Evolutionary conservation across 2,888 invertebrate species (phyloP).

Genomic region (Celastrina argiolus): DNA sequence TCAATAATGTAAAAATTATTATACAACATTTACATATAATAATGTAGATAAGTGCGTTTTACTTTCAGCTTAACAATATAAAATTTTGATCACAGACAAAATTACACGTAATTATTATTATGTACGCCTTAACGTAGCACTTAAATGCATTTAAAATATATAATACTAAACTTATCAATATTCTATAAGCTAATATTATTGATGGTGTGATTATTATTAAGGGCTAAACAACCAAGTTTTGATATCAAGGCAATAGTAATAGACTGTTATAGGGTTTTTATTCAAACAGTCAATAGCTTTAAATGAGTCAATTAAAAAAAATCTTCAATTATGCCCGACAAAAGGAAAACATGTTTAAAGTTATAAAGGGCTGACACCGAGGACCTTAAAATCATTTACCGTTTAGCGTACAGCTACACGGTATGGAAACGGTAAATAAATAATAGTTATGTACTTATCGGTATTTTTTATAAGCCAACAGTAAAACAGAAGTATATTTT

Average conservation of each 20-base stretch:
- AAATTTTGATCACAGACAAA: constrained; percentile 76
- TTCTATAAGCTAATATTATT: constrained; percentile 49
- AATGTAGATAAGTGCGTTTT: constrained; percentile 50
- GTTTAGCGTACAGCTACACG: not conserved
- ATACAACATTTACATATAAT: constrained; percentile 21
- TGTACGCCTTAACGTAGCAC: constrained; percentile 61
- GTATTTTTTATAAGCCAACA: not conserved
- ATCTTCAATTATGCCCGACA: no score
- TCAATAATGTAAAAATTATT: constrained; percentile 12
- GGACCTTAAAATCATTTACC: no score
- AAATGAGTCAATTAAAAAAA: not conserved
- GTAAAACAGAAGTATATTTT: not conserved
- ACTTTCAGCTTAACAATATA: constrained; percentile 71
- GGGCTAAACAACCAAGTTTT: constrained; percentile 66
- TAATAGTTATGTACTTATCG: not conserved
- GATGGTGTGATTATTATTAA: constrained; percentile 62
- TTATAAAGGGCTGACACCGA: no score
- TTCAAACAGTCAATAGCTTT: not conserved
- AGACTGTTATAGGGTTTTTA: constrained; percentile 38
- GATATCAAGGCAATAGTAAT: constrained; percentile 58
- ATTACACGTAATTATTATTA: constrained; percentile 65
- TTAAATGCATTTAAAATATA: constrained; percentile 63
- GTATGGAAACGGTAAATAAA: not conserved
- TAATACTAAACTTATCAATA: constrained; percentile 69
- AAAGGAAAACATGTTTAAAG: not conserved